Conservation (phyloP, 2,113 vertebrate species). For the Elaphurus davidianus region DNA sequence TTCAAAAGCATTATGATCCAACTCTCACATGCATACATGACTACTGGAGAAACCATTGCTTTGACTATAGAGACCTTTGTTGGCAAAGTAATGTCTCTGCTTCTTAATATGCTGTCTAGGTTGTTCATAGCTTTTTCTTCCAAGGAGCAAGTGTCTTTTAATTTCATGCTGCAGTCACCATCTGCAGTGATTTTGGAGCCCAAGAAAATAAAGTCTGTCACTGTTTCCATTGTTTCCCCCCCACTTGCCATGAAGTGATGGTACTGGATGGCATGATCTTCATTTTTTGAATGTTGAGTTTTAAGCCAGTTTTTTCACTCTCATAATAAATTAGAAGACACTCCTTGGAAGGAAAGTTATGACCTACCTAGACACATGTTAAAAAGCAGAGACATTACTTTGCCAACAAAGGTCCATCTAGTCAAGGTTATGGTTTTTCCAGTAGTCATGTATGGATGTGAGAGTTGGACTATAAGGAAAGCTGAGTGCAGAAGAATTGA, state of each 20-base stretch:
- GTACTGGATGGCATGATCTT: not conserved
- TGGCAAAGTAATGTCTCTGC: not conserved
- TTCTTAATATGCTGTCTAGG: not conserved
- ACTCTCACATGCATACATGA: not conserved
- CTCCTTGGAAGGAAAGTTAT: not conserved
- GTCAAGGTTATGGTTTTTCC: not conserved
- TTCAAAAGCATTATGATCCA: not conserved
- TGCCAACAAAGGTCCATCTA: not conserved
- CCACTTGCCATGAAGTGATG: not conserved
- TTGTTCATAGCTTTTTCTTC: not conserved
- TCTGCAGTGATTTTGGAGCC: not conserved
- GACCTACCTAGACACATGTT: not conserved
- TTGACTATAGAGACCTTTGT: not conserved
- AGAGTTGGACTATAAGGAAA: not conserved
- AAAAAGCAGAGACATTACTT: not conserved
- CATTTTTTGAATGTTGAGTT: not conserved
- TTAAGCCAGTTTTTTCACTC: not conserved
- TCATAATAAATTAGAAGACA: not conserved
- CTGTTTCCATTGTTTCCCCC: not conserved
- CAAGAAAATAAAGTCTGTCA: not conserved
- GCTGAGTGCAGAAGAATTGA: fast-evolving
- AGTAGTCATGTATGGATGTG: not conserved
- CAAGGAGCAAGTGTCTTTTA: not conserved
- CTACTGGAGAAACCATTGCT: not conserved
- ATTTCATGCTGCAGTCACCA: not conserved